Percentiles rank a stretch among this genome's conserved stretches.
These are phyloP conservation scores for Babylonia areolata DNA, from an alignment of 1,140 invertebrate genomes.

Conservation along the genomic window DNA sequence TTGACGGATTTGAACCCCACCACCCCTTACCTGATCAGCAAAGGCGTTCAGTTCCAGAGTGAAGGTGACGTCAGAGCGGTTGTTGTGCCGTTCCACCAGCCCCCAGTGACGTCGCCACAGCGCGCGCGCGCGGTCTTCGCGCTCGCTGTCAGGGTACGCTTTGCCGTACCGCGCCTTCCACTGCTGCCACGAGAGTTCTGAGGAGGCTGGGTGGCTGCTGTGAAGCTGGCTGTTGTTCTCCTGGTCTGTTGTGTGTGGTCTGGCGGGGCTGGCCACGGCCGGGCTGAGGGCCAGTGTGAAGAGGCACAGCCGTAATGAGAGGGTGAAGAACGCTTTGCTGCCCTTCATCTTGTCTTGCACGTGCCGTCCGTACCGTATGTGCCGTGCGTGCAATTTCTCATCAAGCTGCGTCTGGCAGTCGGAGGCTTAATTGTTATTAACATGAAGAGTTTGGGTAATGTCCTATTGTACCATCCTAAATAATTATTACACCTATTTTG, in stretches of 20 bases:
- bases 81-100: conserved; percentile 48
- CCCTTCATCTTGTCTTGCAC: background rate
- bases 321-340: background rate
- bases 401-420: too few species aligned
- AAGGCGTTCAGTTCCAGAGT: conserved; percentile 50
- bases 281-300: background rate
- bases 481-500: too few species aligned
- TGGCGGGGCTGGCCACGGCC: background rate
- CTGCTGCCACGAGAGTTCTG: conserved; percentile 28
- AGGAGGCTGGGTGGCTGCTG: too few species aligned
- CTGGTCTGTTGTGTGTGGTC: too few species aligned
- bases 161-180: conserved; percentile 53
- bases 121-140: conserved; percentile 36
- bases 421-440: too few species aligned
- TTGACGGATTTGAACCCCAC: too few species aligned
- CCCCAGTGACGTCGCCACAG: conserved; percentile 47
- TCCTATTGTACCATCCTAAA: too few species aligned
- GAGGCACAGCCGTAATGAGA: background rate
- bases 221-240: too few species aligned
- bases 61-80: conserved; percentile 29
- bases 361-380: too few species aligned
- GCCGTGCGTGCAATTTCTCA: too few species aligned
- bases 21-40: conserved; percentile 55
- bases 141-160: conserved; percentile 35
- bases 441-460: too few species aligned